These are phyloP conservation scores for Phaethon lepturus DNA, from an alignment of 2,113 vertebrate genomes.

Conservation along the genomic window DNA sequence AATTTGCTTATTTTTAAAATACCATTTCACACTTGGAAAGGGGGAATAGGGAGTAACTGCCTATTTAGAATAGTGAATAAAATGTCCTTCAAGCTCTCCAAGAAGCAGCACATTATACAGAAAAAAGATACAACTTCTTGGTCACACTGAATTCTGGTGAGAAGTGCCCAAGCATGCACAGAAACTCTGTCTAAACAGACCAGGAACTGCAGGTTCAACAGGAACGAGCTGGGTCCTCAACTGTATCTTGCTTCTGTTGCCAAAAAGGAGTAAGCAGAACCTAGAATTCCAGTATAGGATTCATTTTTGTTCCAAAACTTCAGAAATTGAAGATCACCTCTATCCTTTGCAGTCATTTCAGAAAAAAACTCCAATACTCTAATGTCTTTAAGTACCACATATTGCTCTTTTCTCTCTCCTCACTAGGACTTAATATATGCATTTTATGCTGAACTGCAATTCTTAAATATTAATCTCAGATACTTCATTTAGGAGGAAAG, in stretches of 20 bases:
- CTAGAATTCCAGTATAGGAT: not conserved
- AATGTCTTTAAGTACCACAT: not conserved
- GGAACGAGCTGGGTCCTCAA: not conserved
- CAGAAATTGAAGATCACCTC: not conserved
- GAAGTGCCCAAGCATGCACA: not conserved
- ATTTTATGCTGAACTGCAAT: not conserved
- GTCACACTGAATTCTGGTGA: not conserved
- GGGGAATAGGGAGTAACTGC: not conserved
- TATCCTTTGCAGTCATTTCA: not conserved
- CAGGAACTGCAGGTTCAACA: not conserved
- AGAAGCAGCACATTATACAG: not conserved
- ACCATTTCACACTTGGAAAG: not conserved
- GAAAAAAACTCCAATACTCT: not conserved
- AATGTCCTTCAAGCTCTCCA: not conserved
- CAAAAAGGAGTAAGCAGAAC: not conserved
- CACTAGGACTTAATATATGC: not conserved
- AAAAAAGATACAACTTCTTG: not conserved
- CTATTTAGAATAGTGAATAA: not conserved
- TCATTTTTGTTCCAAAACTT: not conserved
- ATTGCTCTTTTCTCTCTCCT: not conserved
- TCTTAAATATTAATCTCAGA: not conserved
- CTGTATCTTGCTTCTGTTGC: not conserved
- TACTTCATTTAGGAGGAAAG: not conserved
- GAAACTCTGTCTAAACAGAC: not conserved
- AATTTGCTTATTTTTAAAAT: not conserved